Evolutionary conservation across 2,888 invertebrate species (phyloP).

Genomic region (Latrodectus hesperus): DNA sequence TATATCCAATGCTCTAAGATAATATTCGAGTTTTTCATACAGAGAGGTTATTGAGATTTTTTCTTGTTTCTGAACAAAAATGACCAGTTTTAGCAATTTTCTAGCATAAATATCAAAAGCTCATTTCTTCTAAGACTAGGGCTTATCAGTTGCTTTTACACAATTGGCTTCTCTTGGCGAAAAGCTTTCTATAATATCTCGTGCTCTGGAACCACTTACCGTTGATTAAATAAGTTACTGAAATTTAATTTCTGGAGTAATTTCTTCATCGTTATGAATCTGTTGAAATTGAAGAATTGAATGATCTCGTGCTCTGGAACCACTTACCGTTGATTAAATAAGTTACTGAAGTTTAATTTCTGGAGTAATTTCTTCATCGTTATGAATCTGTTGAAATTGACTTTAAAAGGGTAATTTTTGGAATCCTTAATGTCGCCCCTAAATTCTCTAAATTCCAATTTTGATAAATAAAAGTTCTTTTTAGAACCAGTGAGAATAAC

Average conservation of each 20-base stretch:
- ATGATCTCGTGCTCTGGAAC: not conserved
- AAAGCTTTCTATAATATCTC: not conserved
- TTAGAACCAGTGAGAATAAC: not conserved
- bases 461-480: not conserved
- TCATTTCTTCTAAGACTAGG: not conserved
- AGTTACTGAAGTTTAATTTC: slow-evolving; percentile 9
- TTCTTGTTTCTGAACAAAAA: not conserved
- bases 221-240: not conserved
- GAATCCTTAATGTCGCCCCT: slow-evolving; percentile 21
- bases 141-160: not conserved
- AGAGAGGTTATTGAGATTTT: not conserved
- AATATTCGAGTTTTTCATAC: slow-evolving; percentile 11
- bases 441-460: not conserved
- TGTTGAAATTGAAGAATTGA: slow-evolving; percentile 70
- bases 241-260: not conserved
- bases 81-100: not conserved
- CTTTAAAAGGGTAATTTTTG: slow-evolving; percentile 11
- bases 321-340: not conserved
- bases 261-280: slow-evolving; percentile 9
- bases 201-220: not conserved
- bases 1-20: not conserved
- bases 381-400: slow-evolving; percentile 65
- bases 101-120: slow-evolving; percentile 9
- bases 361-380: not conserved
- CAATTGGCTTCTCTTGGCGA: not conserved